phyloP scores from a whole-genome alignment of 2,888 invertebrate genomes.

The Carcina quercana region DNA sequence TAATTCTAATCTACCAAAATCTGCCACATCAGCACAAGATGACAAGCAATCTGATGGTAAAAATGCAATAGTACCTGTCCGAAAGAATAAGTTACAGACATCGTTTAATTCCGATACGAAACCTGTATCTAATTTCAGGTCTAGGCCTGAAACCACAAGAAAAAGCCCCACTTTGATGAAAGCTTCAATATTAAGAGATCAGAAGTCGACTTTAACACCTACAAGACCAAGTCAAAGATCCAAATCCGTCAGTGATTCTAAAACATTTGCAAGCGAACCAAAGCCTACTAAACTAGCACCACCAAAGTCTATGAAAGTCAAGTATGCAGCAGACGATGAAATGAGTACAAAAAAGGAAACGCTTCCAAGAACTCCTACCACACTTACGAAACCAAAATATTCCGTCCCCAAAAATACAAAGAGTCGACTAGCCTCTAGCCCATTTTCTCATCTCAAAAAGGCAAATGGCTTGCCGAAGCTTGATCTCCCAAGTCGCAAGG shows the following conservation, averaged over 20 bases:
- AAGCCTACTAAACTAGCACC: conserved; percentile 8
- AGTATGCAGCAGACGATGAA: neutral
- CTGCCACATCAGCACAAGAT: too few species aligned
- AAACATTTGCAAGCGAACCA: conserved; percentile 15
- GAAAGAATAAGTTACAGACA: conserved; percentile 11
- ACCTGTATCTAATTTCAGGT: conserved; percentile 13
- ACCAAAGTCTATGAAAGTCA: conserved; percentile 1
- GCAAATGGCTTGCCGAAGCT: too few species aligned
- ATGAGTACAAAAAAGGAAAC: too few species aligned
- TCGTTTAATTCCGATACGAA: too few species aligned
- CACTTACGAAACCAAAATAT: too few species aligned
- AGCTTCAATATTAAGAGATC: neutral
- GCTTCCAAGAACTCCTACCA: too few species aligned
- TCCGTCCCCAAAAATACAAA: too few species aligned
- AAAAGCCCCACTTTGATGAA: conserved; percentile 5
- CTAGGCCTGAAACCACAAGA: conserved; percentile 6
- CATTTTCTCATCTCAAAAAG: too few species aligned
- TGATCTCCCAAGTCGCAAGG: too few species aligned
- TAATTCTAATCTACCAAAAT: too few species aligned
- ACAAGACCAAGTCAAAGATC: neutral
- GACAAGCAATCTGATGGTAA: conserved; percentile 1
- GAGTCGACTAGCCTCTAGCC: too few species aligned
- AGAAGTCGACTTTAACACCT: conserved; percentile 1
- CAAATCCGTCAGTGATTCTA: conserved; percentile 9
- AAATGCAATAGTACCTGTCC: conserved; percentile 15